phyloP scores from a whole-genome alignment of 2,888 invertebrate genomes.

The Fragum whitleyi region DNA sequence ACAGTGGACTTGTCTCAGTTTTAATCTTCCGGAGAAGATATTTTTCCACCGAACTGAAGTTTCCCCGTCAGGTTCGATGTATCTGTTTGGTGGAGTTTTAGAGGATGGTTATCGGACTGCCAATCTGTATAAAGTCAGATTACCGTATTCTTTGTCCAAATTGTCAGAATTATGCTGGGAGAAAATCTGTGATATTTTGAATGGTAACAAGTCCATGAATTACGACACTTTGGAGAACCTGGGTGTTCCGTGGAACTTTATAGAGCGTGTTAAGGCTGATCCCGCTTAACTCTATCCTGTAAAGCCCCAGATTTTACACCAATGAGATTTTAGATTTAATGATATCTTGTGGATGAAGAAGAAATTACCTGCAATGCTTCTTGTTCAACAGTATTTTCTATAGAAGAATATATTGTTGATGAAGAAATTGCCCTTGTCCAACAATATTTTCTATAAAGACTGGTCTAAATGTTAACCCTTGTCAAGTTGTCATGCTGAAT shows the following conservation, averaged over 20 bases:
- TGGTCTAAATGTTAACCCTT: too few species aligned
- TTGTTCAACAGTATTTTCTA: too few species aligned
- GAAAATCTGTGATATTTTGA: conserved; percentile 86
- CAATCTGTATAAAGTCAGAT: conserved; percentile 89
- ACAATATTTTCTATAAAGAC: too few species aligned
- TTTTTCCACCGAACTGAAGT: conserved; percentile 95
- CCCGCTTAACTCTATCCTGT: background rate
- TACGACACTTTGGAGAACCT: background rate
- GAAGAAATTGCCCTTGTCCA: too few species aligned
- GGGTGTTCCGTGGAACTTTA: conserved; percentile 26
- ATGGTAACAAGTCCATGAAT: background rate
- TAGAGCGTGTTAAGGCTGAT: background rate
- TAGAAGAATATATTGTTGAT: too few species aligned
- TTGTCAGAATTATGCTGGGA: conserved; percentile 96
- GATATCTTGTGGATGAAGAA: too few species aligned
- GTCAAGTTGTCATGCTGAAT: too few species aligned
- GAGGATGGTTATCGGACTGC: conserved; percentile 87
- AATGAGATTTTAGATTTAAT: too few species aligned
- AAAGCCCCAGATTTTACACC: too few species aligned
- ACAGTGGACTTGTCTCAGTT: conserved; percentile 91
- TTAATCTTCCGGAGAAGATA: conserved; percentile 90
- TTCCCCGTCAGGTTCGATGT: conserved; percentile 86
- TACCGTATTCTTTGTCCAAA: conserved; percentile 93
- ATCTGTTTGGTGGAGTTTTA: conserved; percentile 83
- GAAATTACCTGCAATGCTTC: too few species aligned